These are phyloP conservation scores for Istiophorus platypterus DNA, from an alignment of 2,113 vertebrate genomes.

Conservation along the genomic window DNA sequence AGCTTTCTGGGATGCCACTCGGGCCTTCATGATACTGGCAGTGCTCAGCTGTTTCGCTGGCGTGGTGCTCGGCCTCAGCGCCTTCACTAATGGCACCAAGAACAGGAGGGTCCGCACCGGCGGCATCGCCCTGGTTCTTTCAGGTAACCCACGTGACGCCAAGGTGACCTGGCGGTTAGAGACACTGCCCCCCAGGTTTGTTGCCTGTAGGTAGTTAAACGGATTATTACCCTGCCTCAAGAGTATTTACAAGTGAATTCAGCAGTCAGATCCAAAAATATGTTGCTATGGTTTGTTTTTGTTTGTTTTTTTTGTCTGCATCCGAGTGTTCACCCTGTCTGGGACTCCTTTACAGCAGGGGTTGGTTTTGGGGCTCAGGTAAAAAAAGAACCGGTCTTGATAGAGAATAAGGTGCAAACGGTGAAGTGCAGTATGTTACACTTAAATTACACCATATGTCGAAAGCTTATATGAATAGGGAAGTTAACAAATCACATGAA, in stretches of 20 bases:
- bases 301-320: too few relatives aligned
- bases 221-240: too few relatives aligned
- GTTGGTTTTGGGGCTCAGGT: background rate
- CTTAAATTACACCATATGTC: background rate
- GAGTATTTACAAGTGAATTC: background rate
- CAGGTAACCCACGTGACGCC: slow-evolving; percentile 74
- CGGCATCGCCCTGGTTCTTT: slow-evolving; percentile 85
- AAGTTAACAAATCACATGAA: background rate
- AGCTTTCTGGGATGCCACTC: slow-evolving; percentile 89
- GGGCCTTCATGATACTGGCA: slow-evolving; percentile 89
- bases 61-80: slow-evolving; percentile 84
- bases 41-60: slow-evolving; percentile 85
- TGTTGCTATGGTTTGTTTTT: too few relatives aligned
- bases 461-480: background rate
- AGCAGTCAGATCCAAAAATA: too few relatives aligned
- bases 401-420: background rate
- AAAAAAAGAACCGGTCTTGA: background rate
- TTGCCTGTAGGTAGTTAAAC: background rate
- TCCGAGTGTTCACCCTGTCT: background rate
- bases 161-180: too few relatives aligned
- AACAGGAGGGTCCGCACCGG: slow-evolving; percentile 80
- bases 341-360: background rate
- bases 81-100: slow-evolving; percentile 79
- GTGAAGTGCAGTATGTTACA: too few relatives aligned
- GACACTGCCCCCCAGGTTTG: background rate